These are phyloP conservation scores for Bombus impatiens DNA, from an alignment of 1,140 invertebrate species.

Conservation along the genomic window DNA sequence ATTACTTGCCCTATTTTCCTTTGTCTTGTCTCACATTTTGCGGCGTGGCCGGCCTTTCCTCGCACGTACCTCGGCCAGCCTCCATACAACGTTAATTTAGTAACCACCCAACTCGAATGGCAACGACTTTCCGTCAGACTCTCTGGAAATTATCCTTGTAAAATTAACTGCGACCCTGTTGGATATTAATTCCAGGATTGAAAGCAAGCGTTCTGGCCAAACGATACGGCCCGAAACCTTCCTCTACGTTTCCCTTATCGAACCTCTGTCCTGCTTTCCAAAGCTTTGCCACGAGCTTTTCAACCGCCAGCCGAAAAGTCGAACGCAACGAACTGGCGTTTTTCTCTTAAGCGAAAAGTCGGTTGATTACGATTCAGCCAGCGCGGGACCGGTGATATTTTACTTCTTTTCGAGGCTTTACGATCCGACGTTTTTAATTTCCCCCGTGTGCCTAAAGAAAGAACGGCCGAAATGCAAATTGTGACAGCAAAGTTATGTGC, in stretches of 20 bases:
- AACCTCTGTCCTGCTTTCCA: neutral
- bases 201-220: neutral
- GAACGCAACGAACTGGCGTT: constrained; percentile 30
- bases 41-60: neutral
- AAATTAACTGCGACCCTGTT: constrained; percentile 29
- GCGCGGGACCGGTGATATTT: constrained; percentile 73
- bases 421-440: constrained; percentile 81
- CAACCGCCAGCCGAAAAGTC: constrained; percentile 18
- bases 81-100: constrained; percentile 30
- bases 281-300: neutral
- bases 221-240: neutral
- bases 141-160: constrained; percentile 22
- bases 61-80: neutral
- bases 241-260: neutral
- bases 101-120: constrained; percentile 38
- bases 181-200: constrained; percentile 14
- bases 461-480: constrained; percentile 78
- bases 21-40: constrained; percentile 40
- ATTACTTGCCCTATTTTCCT: constrained; percentile 55
- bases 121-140: constrained; percentile 12
- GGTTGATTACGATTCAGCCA: constrained; percentile 77
- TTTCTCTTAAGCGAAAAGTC: constrained; percentile 5
- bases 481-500: constrained; percentile 77
- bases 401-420: constrained; percentile 76
- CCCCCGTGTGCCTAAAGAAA: constrained; percentile 64